Evolutionary conservation across 2,888 invertebrate species (phyloP).

Genomic region (Acanthopleura granulata): DNA sequence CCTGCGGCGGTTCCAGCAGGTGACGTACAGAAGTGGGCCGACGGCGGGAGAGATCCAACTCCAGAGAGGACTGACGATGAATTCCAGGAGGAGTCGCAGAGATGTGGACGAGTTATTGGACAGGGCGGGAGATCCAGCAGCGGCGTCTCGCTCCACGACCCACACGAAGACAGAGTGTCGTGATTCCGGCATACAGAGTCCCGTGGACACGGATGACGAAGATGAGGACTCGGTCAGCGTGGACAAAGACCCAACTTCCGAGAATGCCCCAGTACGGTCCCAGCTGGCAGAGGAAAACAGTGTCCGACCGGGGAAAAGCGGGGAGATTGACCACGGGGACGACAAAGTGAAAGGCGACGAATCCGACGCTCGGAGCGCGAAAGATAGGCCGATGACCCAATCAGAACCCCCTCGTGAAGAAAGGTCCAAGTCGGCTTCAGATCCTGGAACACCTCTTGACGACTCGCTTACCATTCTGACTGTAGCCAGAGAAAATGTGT

Average conservation of each 20-base stretch:
- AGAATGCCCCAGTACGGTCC: background rate
- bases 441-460: background rate
- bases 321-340: background rate
- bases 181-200: slow-evolving; percentile 15
- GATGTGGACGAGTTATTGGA: background rate
- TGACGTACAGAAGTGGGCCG: slow-evolving; percentile 5
- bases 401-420: too few relatives aligned
- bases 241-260: background rate
- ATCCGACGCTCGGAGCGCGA: background rate
- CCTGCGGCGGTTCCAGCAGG: slow-evolving; percentile 4
- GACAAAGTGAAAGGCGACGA: background rate
- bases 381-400: too few relatives aligned
- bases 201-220: slow-evolving; percentile 11
- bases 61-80: background rate
- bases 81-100: background rate
- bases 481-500: background rate
- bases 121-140: too few relatives aligned
- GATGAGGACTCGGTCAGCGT: slow-evolving; percentile 1
- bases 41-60: slow-evolving; percentile 5
- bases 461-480: background rate
- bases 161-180: background rate
- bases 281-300: background rate
- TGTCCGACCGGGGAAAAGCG: background rate
- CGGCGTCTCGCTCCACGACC: background rate
- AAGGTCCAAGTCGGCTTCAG: too few relatives aligned